phyloP scores from a whole-genome alignment of 2,113 vertebrate species.

The Turnix velox region DNA sequence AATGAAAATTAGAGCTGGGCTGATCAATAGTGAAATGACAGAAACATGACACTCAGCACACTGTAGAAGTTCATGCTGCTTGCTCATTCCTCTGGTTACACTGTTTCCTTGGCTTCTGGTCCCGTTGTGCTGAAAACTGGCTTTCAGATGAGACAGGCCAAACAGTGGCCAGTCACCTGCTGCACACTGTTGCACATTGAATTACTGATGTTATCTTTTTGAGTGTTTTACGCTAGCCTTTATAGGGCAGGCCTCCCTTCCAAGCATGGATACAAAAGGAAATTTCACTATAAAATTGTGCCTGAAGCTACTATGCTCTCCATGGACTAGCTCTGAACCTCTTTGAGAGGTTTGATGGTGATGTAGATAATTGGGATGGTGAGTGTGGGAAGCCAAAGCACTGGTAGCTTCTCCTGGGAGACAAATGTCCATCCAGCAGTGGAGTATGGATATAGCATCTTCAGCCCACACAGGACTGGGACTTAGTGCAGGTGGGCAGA shows the following conservation, averaged over 20 bases:
- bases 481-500: conserved; percentile 45
- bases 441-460: not conserved
- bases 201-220: not conserved
- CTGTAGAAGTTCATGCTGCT: not conserved
- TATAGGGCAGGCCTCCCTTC: not conserved
- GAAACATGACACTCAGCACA: not conserved
- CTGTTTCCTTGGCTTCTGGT: not conserved
- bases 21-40: not conserved
- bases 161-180: not conserved
- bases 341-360: not conserved
- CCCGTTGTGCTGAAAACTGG: not conserved
- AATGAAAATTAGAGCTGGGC: not conserved
- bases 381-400: not conserved
- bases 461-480: conserved; percentile 59
- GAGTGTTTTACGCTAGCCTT: not conserved
- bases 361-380: not conserved
- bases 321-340: not conserved
- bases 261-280: not conserved
- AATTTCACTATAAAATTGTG: not conserved
- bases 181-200: not conserved
- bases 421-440: accelerated
- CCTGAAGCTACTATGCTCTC: not conserved
- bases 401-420: not conserved
- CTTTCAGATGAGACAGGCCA: not conserved
- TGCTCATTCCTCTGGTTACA: not conserved